Base-by-base conservation (phyloP, 2,797 vertebrate genomes). In the Rallus crepitans region DNA sequence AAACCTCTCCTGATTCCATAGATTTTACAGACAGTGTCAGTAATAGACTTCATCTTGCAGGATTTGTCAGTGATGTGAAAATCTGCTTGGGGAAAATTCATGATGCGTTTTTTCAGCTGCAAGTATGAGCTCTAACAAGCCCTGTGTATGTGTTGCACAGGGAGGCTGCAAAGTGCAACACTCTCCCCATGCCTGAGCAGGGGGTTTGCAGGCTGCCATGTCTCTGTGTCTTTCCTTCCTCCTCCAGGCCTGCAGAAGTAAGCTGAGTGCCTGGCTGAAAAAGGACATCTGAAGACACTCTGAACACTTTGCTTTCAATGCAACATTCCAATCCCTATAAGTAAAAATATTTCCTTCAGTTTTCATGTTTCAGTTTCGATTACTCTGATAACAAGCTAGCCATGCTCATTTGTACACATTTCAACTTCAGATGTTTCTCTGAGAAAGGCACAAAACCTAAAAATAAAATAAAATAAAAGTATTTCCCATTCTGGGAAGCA, bases 91-190 rank as follows among this genome's bases (percentile, higher is more conserved):
- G n/a, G 18, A 33, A 92, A 86, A 83, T 18, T 16, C 20, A 33
- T 42, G 60, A n/a, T 83, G 50, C 11, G 27, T 27, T 65, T 86
- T 92, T 76, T 91, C 87, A 80, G 24, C 48, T 82, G 71, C 75
- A 85, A 66, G 16, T 53, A 15, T 64, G 59, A 86, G 37, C n/a
- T 69, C 53, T 37, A 48, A 18, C 20, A 65, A 86, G 33, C 4
- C 28, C 6, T 5, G 5, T 9, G 37, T 78, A 55, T 3, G 0
- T 33, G 10, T 55, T 68, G 65, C 15, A 56, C 6, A 64, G n/a
- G 33, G 11, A 42, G 70, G 56, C 40, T 39, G 16, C 16, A 66
- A 73, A 76, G 19, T 13, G 11, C 21, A 21, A 18, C 52, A 20
- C 3, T 88, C 5, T 47, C 24, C 40, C n/a, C 9, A 4, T 2